Conservation (phyloP, 1,140 invertebrate species). For the Patella vulgata region DNA sequence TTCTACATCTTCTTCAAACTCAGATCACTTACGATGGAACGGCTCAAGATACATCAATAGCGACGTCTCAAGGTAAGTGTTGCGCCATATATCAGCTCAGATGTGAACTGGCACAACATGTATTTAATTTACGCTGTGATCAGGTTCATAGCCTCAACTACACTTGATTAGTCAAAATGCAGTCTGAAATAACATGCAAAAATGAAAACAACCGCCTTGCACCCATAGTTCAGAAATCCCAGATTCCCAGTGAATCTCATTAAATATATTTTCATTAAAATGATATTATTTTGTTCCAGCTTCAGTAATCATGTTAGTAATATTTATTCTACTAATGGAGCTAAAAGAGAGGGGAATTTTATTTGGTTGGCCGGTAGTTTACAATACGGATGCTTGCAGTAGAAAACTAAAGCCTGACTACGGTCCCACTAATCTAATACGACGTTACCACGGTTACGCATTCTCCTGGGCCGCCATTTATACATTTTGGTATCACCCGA, state of each 20-base stretch:
- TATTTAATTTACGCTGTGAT: too few species aligned
- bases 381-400: conserved; percentile 5
- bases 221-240: too few species aligned
- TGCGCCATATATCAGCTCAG: too few species aligned
- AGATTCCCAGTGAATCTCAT: too few species aligned
- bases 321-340: conserved; percentile 26
- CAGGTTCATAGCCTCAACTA: too few species aligned
- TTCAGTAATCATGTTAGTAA: conserved; percentile 24
- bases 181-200: too few species aligned
- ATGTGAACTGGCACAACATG: too few species aligned
- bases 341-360: conserved; percentile 18
- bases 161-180: too few species aligned
- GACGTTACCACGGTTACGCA: conserved; percentile 29
- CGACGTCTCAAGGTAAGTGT: conserved; percentile 3
- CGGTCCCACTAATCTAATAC: conserved; percentile 12
- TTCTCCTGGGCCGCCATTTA: conserved; percentile 25
- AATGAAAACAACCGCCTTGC: too few species aligned
- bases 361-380: conserved; percentile 20
- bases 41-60: conserved; percentile 16
- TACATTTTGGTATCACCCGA: conserved; percentile 34
- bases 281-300: neutral
- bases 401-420: conserved; percentile 2
- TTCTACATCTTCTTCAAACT: conserved; percentile 26
- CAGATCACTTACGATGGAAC: conserved; percentile 25
- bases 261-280: neutral